Percentiles rank a stretch among this genome's conserved stretches.
Conservation (phyloP, 2,113 vertebrate genomes). For the Catharus bicknelli region DNA sequence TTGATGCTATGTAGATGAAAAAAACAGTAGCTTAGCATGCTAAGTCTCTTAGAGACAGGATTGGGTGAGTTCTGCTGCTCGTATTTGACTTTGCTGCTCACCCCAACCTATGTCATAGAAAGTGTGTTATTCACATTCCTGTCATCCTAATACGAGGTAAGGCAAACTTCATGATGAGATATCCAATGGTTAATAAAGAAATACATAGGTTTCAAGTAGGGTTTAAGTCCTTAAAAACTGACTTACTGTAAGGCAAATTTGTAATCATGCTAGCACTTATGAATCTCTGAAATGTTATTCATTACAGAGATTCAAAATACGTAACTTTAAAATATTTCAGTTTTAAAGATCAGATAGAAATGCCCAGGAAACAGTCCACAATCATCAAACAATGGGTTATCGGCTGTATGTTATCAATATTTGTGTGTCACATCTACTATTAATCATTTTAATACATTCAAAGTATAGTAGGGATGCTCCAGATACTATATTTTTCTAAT, state of each 20-base stretch:
- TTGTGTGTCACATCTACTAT: neutral
- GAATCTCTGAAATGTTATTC: neutral
- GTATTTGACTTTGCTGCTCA: neutral
- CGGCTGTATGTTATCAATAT: neutral
- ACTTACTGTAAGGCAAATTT: neutral
- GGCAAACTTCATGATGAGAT: neutral
- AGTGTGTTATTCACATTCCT: fast-evolving
- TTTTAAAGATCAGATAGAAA: neutral
- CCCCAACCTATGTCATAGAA: fast-evolving
- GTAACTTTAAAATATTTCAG: neutral
- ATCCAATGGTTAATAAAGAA: neutral
- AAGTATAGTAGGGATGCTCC: neutral
- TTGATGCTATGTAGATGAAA: neutral
- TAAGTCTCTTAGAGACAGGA: neutral
- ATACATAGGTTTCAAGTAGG: neutral
- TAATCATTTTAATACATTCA: neutral
- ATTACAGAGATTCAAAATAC: neutral
- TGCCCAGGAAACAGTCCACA: neutral
- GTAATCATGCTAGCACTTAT: neutral
- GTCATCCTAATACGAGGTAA: neutral
- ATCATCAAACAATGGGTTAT: neutral
- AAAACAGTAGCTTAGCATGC: neutral
- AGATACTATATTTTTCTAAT: neutral
- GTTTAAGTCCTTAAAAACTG: neutral
- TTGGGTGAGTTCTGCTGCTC: neutral